A percentile compares a stretch with the other conserved stretches of the same genome.
Evolutionary conservation across 2,888 invertebrate species (phyloP).

Genomic region (Cordilura impudica): DNA sequence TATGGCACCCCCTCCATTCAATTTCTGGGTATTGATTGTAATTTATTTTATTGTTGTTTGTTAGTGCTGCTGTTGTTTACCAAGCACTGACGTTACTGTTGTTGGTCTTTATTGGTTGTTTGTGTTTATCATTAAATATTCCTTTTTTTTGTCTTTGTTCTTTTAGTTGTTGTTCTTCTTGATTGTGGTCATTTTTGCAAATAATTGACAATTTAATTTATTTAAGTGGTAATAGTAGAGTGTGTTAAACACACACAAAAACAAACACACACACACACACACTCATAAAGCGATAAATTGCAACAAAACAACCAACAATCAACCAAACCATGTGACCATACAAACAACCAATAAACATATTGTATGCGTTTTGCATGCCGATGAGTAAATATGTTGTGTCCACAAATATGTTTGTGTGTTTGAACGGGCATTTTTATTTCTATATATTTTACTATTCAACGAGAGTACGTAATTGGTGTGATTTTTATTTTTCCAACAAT

Average conservation of each 20-base stretch:
- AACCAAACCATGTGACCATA: constrained; percentile 38
- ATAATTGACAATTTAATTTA: constrained; percentile 77
- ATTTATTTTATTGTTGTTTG: constrained; percentile 36
- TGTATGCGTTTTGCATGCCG: constrained; percentile 30
- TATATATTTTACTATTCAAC: constrained; percentile 26
- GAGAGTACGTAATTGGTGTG: constrained; percentile 41
- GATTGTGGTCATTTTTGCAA: constrained; percentile 67
- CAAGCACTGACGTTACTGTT: constrained; percentile 34
- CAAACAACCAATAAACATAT: constrained; percentile 62
- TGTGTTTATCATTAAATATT: constrained; percentile 57
- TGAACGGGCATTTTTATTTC: not conserved
- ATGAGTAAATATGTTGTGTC: constrained; percentile 30
- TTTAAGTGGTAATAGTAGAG: constrained; percentile 65
- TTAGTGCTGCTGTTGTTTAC: constrained; percentile 2
- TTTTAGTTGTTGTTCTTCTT: constrained; percentile 61
- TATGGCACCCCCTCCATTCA: not conserved
- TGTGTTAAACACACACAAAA: not conserved
- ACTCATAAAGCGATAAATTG: not conserved
- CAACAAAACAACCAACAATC: constrained; percentile 39
- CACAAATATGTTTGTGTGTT: not conserved
- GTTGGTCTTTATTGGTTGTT: constrained; percentile 64
- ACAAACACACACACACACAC: not conserved
- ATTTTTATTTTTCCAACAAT: constrained; percentile 30
- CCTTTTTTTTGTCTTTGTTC: constrained; percentile 39
- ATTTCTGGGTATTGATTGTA: constrained; percentile 32